phyloP scores from a whole-genome alignment of 2,113 vertebrate species.

The Genyomyrus donnyi region DNA sequence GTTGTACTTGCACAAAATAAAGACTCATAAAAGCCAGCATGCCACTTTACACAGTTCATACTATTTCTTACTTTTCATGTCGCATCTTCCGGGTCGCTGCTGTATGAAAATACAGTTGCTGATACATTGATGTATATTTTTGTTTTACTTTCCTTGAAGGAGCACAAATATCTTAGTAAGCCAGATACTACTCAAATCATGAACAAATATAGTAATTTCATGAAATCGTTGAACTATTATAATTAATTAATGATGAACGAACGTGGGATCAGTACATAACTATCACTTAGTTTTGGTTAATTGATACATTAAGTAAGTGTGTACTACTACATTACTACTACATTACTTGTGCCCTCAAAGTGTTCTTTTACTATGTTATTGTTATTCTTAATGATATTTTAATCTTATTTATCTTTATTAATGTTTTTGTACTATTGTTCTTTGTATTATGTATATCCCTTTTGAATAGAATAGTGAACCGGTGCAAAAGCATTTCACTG shows the following conservation, averaged over 20 bases:
- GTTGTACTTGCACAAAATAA: not conserved
- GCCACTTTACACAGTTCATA: not conserved
- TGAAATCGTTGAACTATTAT: not conserved
- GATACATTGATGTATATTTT: not conserved
- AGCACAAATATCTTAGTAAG: not conserved
- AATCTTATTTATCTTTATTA: no score
- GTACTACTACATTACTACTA: not conserved
- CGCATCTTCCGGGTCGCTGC: not conserved
- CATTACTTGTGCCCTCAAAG: no score
- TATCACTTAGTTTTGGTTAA: not conserved
- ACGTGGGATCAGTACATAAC: not conserved
- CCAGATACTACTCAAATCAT: not conserved
- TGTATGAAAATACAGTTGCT: not conserved
- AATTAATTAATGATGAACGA: not conserved
- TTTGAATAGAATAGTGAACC: no score
- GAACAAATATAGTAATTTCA: not conserved
- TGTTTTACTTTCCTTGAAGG: not conserved
- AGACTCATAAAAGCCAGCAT: not conserved
- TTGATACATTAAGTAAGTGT: not conserved
- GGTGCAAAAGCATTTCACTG: no score
- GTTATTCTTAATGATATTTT: no score
- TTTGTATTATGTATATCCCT: no score
- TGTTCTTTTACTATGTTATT: no score
- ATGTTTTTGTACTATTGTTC: no score
- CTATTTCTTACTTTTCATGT: not conserved